Percentiles rank a stretch among this genome's conserved stretches.
phyloP scores from a whole-genome alignment of 2,113 vertebrate species.

The Xerus inauris region DNA sequence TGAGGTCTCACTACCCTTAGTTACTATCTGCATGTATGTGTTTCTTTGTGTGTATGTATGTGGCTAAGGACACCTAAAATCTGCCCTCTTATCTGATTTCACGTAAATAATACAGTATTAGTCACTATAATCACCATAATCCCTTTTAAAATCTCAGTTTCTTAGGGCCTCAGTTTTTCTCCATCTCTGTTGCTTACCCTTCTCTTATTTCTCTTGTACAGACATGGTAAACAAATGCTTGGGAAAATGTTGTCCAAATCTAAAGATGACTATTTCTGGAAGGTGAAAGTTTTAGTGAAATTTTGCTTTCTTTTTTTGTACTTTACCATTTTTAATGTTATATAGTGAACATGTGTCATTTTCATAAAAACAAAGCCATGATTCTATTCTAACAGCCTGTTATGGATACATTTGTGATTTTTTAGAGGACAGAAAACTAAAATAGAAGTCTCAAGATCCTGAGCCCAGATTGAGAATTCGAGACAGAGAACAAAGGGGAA shows the following conservation, averaged over 20 bases:
- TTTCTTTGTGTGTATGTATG: too few relatives aligned
- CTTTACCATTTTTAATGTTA: not conserved
- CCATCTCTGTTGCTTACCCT: not conserved
- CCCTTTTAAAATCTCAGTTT: not conserved
- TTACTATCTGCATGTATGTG: not conserved
- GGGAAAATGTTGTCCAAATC: not conserved
- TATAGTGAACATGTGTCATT: not conserved
- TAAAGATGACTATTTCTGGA: not conserved
- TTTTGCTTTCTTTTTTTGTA: conserved; percentile 13
- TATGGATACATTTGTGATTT: conserved; percentile 45
- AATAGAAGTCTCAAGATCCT: not conserved
- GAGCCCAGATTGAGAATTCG: not conserved
- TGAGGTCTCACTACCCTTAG: not conserved
- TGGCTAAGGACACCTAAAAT: not conserved
- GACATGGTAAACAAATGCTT: not conserved
- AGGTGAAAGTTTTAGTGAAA: not conserved
- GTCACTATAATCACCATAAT: not conserved
- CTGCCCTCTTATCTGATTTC: not conserved
- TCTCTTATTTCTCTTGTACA: not conserved
- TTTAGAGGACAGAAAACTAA: not conserved
- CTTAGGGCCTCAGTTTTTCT: not conserved
- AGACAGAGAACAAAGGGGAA: not conserved
- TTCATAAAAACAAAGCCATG: conserved; percentile 22
- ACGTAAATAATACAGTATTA: not conserved
- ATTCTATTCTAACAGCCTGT: not conserved